phyloP scores from a whole-genome alignment of 2,888 invertebrate genomes.

The Yponomeuta cagnagella region DNA sequence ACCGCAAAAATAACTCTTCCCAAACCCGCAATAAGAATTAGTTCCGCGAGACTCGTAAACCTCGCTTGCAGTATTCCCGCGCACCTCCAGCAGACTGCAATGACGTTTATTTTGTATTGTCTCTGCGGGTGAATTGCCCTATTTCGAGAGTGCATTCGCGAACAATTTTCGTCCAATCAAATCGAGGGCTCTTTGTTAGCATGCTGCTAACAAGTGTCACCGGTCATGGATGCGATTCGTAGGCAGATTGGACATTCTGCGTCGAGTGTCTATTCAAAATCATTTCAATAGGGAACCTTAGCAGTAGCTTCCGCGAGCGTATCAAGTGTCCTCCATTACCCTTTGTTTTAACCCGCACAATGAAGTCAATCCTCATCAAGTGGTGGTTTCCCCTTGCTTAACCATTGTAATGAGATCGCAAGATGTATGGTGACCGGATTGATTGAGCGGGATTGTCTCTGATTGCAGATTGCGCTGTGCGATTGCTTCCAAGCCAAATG shows the following conservation, averaged over 20 bases:
- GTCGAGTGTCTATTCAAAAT: constrained; percentile 1
- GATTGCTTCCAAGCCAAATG: not conserved
- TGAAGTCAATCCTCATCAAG: not conserved
- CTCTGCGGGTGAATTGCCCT: constrained; percentile 65
- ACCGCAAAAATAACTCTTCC: constrained; percentile 37
- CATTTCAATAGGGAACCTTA: not conserved
- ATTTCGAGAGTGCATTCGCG: constrained; percentile 57
- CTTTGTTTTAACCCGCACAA: not conserved
- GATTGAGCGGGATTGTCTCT: not conserved
- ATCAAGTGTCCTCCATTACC: not conserved
- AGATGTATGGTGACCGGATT: not conserved
- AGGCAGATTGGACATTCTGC: not conserved
- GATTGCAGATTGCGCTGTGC: not conserved
- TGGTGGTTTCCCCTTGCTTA: not conserved
- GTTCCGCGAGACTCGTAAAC: constrained; percentile 30
- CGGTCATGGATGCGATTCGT: not conserved
- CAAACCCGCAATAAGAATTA: constrained; percentile 37
- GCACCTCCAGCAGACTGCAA: constrained; percentile 28
- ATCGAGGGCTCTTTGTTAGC: constrained; percentile 36
- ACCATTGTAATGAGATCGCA: not conserved
- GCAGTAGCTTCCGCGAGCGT: not conserved
- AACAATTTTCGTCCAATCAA: constrained; percentile 54
- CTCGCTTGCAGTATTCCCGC: constrained; percentile 33
- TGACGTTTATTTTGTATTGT: constrained; percentile 67
- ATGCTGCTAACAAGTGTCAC: constrained; percentile 6